Percentiles rank a stretch among this genome's conserved stretches.
These are phyloP conservation scores for Argyrosomus regius DNA, from an alignment of 2,797 vertebrate genomes.

Conservation along the genomic window DNA sequence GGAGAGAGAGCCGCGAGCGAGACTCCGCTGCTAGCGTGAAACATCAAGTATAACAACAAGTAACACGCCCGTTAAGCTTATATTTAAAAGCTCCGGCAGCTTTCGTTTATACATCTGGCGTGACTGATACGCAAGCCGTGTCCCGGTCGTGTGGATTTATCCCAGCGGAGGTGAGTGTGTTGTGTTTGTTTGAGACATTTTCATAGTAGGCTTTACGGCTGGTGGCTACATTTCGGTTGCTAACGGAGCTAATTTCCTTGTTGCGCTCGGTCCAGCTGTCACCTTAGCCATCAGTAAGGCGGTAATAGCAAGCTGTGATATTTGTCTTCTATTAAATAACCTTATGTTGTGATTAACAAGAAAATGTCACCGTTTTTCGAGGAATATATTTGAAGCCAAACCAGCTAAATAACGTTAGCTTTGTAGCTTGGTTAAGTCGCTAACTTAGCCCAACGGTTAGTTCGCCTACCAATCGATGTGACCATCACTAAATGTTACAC, in stretches of 20 bases:
- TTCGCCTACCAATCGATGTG: constrained; percentile 58
- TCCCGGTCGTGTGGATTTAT: constrained; percentile 27
- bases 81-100: neutral
- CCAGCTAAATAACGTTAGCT: constrained; percentile 60
- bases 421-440: constrained; percentile 38
- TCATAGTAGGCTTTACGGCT: constrained; percentile 20
- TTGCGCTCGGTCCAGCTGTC: constrained; percentile 78
- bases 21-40: constrained; percentile 51
- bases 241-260: constrained; percentile 81
- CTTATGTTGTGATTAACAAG: neutral
- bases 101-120: neutral
- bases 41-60: constrained; percentile 51
- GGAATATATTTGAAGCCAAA: constrained; percentile 2
- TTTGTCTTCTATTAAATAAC: neutral
- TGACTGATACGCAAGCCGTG: neutral
- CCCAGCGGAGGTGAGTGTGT: constrained; percentile 66
- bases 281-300: constrained; percentile 53
- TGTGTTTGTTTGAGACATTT: constrained; percentile 46
- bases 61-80: constrained; percentile 4
- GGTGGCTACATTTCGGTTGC: constrained; percentile 68
- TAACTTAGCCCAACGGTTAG: constrained; percentile 52
- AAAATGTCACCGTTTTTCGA: neutral
- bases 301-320: constrained; percentile 4
- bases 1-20: constrained; percentile 43
- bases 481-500: constrained; percentile 19